These are phyloP conservation scores for Cryptocheilus praepositus DNA, from an alignment of 2,888 invertebrate species.

Conservation along the genomic window DNA sequence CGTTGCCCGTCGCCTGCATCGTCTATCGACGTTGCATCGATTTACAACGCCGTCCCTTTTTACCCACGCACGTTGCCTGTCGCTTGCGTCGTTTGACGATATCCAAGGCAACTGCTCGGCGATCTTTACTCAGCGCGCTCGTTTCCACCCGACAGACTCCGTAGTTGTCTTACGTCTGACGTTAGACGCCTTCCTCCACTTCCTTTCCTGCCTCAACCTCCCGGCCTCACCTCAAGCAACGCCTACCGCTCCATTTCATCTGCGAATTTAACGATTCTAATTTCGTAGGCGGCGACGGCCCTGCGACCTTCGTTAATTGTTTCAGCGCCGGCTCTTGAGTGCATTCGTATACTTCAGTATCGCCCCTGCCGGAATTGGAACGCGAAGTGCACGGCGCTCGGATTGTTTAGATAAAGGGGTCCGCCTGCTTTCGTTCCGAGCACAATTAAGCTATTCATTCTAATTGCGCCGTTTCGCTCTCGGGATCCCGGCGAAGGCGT, in stretches of 20 bases:
- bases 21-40: too few species aligned
- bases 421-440: constrained; percentile 32
- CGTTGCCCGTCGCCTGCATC: too few species aligned
- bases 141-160: too few species aligned
- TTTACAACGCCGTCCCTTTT: too few species aligned
- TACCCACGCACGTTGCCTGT: too few species aligned
- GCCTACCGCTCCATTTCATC: background rate
- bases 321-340: constrained; percentile 40
- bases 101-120: too few species aligned
- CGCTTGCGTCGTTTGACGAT: too few species aligned
- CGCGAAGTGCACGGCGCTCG: constrained; percentile 13
- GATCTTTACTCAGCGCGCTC: too few species aligned
- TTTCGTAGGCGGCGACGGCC: background rate
- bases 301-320: constrained; percentile 48
- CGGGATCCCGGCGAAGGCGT: constrained; percentile 5
- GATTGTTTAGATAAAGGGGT: constrained; percentile 48
- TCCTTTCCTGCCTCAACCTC: background rate
- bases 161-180: constrained; percentile 5
- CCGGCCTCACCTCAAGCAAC: background rate
- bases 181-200: constrained; percentile 12
- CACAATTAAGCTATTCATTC: constrained; percentile 38
- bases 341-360: constrained; percentile 30
- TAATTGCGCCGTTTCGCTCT: constrained; percentile 7
- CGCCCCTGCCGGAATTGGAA: background rate
- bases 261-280: constrained; percentile 11